phyloP scores from a whole-genome alignment of 2,797 vertebrate genomes.

The Poeciliopsis paucimaculata region DNA sequence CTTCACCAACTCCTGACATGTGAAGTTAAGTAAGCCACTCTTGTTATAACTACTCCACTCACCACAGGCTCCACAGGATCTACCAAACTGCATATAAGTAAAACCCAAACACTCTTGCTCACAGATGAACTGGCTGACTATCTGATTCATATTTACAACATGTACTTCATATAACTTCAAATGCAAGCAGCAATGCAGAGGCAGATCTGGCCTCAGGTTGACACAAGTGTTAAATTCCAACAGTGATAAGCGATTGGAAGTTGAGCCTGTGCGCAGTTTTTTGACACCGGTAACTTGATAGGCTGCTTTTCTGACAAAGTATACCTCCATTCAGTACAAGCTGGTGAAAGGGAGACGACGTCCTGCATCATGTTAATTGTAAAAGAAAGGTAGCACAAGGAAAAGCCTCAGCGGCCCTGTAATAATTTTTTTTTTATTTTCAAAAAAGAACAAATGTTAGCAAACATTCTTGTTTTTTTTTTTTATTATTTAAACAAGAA shows the following conservation, averaged over 20 bases:
- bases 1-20: slow-evolving; percentile 55
- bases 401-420: background rate
- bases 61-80: slow-evolving; percentile 50
- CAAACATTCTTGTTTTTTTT: background rate
- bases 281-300: slow-evolving; percentile 54
- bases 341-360: slow-evolving; percentile 14
- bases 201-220: slow-evolving; percentile 42
- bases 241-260: slow-evolving; percentile 29
- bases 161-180: slow-evolving; percentile 28
- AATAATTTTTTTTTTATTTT: background rate
- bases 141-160: background rate
- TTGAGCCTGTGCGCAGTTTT: slow-evolving; percentile 25
- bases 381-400: background rate
- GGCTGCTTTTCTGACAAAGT: slow-evolving; percentile 45
- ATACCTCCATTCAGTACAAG: slow-evolving; percentile 25
- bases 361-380: slow-evolving; percentile 1
- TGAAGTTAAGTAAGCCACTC: slow-evolving; percentile 43
- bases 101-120: slow-evolving; percentile 51
- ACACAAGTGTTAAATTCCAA: slow-evolving; percentile 50
- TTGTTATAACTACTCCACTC: slow-evolving; percentile 39
- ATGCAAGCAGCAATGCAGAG: slow-evolving; percentile 16
- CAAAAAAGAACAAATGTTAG: background rate
- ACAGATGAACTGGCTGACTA: slow-evolving; percentile 4
- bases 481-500: background rate
- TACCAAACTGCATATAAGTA: slow-evolving; percentile 46